Percentiles rank a stretch among this genome's conserved stretches.
These are phyloP conservation scores for Tychaedon coryphoeus DNA, from an alignment of 2,113 vertebrate genomes.

Conservation along the genomic window DNA sequence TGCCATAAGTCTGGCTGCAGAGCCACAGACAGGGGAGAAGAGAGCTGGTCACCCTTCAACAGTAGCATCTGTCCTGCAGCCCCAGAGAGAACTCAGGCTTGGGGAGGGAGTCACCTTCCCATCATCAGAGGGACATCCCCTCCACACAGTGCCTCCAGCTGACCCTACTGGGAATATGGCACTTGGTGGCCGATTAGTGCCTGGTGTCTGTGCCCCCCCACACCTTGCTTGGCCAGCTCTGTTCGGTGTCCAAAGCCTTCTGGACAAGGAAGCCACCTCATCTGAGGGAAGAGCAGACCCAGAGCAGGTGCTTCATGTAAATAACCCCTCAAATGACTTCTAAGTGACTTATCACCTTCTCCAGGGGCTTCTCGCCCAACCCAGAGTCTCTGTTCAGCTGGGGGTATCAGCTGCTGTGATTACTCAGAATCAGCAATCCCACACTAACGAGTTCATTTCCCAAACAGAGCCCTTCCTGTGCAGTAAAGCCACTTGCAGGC, in stretches of 20 bases:
- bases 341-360: neutral
- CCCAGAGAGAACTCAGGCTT: neutral
- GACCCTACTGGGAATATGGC: neutral
- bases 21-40: neutral
- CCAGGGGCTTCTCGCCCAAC: neutral
- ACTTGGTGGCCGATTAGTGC: rapidly evolving
- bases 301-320: neutral
- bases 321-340: neutral
- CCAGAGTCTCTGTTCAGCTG: neutral
- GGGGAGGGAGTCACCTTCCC: neutral
- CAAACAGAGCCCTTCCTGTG: neutral
- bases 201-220: neutral
- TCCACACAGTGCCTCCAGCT: neutral
- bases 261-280: rapidly evolving
- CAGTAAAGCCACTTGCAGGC: neutral
- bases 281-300: neutral
- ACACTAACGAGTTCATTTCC: rapidly evolving
- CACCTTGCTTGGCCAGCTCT: neutral
- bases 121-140: neutral
- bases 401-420: neutral
- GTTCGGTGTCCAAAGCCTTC: neutral
- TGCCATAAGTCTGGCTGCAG: rapidly evolving
- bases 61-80: neutral
- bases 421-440: neutral
- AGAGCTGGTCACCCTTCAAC: neutral